A percentile compares a stretch with the other conserved stretches of the same genome.
Conservation (phyloP, 2,888 invertebrate genomes). For the Cryptocheilus praepositus region DNA sequence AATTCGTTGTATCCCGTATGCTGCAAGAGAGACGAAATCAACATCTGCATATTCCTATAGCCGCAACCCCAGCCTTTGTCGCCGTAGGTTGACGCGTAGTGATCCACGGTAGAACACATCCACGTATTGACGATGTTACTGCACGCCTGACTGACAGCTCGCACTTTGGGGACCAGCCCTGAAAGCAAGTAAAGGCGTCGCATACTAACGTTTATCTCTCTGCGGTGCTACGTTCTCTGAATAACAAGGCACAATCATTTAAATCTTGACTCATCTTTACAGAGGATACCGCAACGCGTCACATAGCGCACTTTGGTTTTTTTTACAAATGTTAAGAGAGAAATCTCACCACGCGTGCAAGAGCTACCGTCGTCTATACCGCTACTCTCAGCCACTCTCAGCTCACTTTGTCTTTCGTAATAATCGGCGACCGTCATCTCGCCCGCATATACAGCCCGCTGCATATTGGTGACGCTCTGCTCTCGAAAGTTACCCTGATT, state of each 20-base stretch:
- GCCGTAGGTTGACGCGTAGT: slow-evolving; percentile 91
- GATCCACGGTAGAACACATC: slow-evolving; percentile 88
- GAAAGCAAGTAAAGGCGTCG: not conserved
- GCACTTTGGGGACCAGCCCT: slow-evolving; percentile 76
- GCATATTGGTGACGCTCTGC: slow-evolving; percentile 87
- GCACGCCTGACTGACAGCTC: slow-evolving; percentile 75
- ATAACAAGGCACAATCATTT: too few relatives aligned
- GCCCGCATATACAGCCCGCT: slow-evolving; percentile 89
- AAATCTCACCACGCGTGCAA: slow-evolving; percentile 83
- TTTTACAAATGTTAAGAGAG: not conserved
- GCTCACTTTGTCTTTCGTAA: slow-evolving; percentile 87
- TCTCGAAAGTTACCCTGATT: slow-evolving; percentile 88
- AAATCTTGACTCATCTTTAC: too few relatives aligned
- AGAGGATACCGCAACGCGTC: too few relatives aligned
- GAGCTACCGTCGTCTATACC: slow-evolving; percentile 90
- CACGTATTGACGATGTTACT: slow-evolving; percentile 82
- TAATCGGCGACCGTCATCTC: slow-evolving; percentile 91
- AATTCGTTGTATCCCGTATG: slow-evolving; percentile 83
- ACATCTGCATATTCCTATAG: slow-evolving; percentile 93
- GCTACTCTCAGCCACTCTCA: slow-evolving; percentile 84
- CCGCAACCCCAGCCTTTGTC: slow-evolving; percentile 96
- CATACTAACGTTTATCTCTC: not conserved
- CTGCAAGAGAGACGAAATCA: slow-evolving; percentile 86
- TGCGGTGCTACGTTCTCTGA: too few relatives aligned
- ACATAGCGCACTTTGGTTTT: too few relatives aligned